phyloP scores from a whole-genome alignment of 2,888 invertebrate genomes.

The Ectobius pallidus region DNA sequence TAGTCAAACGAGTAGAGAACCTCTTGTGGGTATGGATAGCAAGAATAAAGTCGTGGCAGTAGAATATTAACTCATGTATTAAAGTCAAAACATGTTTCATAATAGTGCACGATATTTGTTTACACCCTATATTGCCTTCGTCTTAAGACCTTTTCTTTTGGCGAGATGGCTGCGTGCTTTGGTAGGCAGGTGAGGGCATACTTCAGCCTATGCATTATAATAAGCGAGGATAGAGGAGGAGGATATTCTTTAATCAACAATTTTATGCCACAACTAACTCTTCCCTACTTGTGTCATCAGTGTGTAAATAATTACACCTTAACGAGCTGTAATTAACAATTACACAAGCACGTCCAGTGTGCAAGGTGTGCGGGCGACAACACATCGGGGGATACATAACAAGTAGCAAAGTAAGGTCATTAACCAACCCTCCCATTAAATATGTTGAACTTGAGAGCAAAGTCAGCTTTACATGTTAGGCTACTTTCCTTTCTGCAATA shows the following conservation, averaged over 20 bases:
- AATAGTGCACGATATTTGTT: neutral
- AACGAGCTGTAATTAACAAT: conserved; percentile 31
- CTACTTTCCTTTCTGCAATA: too few species aligned
- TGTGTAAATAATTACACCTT: conserved; percentile 27
- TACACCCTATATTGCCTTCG: neutral
- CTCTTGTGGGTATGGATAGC: too few species aligned
- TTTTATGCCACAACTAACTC: conserved; percentile 18
- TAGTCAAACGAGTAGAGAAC: too few species aligned
- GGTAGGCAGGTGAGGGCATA: neutral
- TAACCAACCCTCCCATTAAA: too few species aligned
- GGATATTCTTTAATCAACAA: conserved; percentile 29
- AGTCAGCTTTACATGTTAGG: too few species aligned
- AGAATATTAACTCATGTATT: too few species aligned
- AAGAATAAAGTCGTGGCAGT: too few species aligned
- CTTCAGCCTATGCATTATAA: conserved; percentile 28
- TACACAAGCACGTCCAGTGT: conserved; percentile 18
- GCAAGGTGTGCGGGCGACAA: conserved; percentile 12
- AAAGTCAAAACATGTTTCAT: too few species aligned
- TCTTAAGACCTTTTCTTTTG: too few species aligned
- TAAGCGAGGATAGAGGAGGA: neutral
- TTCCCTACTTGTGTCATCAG: neutral
- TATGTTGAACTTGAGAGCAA: too few species aligned
- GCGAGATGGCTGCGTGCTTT: too few species aligned
- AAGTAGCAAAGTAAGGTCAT: neutral
- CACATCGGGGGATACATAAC: neutral